Evolutionary conservation across 1,140 invertebrate species (phyloP), one percentile per base, ranked within the genome.

Genomic region (Trichoplusia ni): DNA sequence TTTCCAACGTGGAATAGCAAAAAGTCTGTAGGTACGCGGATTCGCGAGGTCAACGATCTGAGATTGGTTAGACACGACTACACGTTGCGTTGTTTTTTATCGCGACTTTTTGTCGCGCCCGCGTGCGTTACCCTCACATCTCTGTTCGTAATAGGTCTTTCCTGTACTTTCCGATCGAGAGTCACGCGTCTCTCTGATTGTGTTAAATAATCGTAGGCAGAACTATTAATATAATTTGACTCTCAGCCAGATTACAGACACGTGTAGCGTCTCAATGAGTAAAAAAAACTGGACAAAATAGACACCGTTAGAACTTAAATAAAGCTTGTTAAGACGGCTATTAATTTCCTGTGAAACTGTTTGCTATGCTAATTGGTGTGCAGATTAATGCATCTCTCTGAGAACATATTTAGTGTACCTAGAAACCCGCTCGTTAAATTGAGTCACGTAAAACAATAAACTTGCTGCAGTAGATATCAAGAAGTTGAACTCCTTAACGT

Each of bases 1-100:
- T 44, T 19, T 44, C 37, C 42, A 46, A 56, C 49, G 58, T 54
- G 59, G 35, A 62, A 67, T 54, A 66, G 38, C 40, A 47, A 61
- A 63, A 63, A 63, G 29, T 56, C 2, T 44, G 38, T 67, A 63
- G 65, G 64, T 67, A 68, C 56, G 60, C 78, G 75, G 78, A 77
- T 82, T 79, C 74, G 74, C 75, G 80, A 79, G 86, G 79, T 89
- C 82, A 79, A 67, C 69, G 86, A 67, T 75, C 83, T 70, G 70
- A 72, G 72, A 77, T 84, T 79, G 69, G 81, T 79, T 79, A 81
- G 80, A 77, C 81, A 78, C 76, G 77, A 73, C 71, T 58, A 14
- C 40, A 35, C 21, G 35, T 33, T 13, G 49, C 27, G 29, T 71
- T 58, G 70, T 83, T 86, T 84, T 79, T 77, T 29, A 71, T 78